Evolutionary conservation across 2,797 vertebrate species (phyloP), one percentile per base, ranked within the genome.

Genomic region (Protosalanx chinensis): DNA sequence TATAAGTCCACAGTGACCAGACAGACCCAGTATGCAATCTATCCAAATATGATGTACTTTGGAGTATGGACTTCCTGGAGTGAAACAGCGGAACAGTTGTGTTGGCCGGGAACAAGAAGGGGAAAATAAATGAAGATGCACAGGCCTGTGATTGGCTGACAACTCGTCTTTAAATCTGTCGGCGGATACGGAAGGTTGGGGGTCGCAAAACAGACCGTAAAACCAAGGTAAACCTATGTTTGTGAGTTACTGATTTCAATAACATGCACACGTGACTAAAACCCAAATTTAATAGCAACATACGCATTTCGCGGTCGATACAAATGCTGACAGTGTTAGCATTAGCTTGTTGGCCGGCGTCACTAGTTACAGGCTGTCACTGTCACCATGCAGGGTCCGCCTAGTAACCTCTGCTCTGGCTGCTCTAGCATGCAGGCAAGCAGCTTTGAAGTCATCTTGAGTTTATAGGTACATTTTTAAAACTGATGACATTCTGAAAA

Each of bases 61-160:
- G 41, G 10, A 46, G 41, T 46, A 56, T 56, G 18, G 15, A 56
- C 18, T 56, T 56, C 51, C 51, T 56, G 51, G 18, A 56, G n/a
- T 56, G 51, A 56, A 56, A 56, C 18, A 27, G 51, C 15, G 51
- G 51, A 56, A 56, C 51, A 16, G 51, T 56, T 56, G 51, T 56
- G 51, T 56, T 16, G 1, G 16, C 6, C 4, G 15, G 18, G 51
- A n/a, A n/a, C 10, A 18, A 4, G 13, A 67, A 0, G 33, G 33
- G 65, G 70, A 23, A 32, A 3, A 46, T 46, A 64, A 27, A 62
- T 20, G 12, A 12, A 10, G 67, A 46, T 12, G 72, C 67, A 71
- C 74, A n/a, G 58, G 20, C 33, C 6, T 76, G 64, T 83, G 72
- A 85, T 85, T 85, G 81, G 80, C 49, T 70, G 4, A 6, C 27